These are phyloP conservation scores for Arrhopalites spinosus DNA, from an alignment of 2,888 invertebrate genomes.

Conservation along the genomic window DNA sequence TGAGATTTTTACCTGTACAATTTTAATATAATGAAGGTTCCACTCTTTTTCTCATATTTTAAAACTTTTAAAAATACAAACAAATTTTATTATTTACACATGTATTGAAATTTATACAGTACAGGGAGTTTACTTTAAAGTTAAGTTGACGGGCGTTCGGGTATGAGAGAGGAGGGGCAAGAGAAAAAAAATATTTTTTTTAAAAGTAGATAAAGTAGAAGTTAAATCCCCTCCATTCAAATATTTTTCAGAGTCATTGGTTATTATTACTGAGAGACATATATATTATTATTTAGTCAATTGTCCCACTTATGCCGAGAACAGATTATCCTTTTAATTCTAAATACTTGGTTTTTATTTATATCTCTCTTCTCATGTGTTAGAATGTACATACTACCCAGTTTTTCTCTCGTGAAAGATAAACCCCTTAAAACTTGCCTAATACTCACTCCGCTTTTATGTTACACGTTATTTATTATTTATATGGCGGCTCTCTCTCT, in stretches of 20 bases:
- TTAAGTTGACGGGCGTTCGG: background rate
- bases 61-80: too few species aligned
- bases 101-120: too few species aligned
- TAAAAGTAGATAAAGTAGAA: background rate
- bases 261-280: background rate
- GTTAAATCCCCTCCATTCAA: background rate
- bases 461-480: constrained; percentile 13
- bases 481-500: background rate
- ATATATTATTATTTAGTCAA: background rate
- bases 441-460: background rate
- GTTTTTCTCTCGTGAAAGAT: background rate
- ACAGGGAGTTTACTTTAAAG: too few species aligned
- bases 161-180: background rate
- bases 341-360: background rate
- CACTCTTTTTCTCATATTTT: too few species aligned
- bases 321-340: constrained; percentile 12
- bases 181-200: background rate
- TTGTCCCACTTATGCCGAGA: background rate
- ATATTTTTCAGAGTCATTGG: background rate
- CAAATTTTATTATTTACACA: too few species aligned
- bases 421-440: background rate
- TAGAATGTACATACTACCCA: background rate
- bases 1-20: too few species aligned
- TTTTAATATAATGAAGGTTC: too few species aligned
- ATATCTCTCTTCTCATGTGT: background rate